These are phyloP conservation scores for Lithobates sylvaticus DNA, from an alignment of 2,797 vertebrate species.

Conservation along the genomic window DNA sequence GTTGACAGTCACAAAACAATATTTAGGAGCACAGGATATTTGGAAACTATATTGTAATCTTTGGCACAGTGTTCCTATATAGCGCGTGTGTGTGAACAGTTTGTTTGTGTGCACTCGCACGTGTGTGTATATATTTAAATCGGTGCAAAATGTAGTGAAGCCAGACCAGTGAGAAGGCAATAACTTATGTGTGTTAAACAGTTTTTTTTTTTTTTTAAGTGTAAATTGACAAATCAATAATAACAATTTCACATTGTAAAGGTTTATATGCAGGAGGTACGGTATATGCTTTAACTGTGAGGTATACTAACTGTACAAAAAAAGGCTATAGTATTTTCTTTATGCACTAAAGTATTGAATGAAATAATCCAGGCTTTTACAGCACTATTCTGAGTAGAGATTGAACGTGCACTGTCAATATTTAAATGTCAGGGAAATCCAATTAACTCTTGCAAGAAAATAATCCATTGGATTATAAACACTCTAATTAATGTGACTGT, in stretches of 20 bases:
- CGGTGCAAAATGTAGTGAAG: background rate
- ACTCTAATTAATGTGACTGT: background rate
- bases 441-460: constrained; percentile 28
- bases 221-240: background rate
- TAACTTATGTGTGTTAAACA: too few relatives aligned
- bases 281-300: background rate
- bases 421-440: constrained; percentile 21
- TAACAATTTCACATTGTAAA: too few relatives aligned
- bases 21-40: background rate
- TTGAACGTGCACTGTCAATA: background rate
- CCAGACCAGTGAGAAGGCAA: too few relatives aligned
- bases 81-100: too few relatives aligned
- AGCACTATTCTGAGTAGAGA: constrained; percentile 1
- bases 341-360: background rate
- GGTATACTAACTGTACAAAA: background rate
- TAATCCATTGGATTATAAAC: background rate
- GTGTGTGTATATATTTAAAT: background rate
- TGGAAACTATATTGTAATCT: too few relatives aligned
- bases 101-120: too few relatives aligned
- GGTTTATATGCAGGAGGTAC: background rate
- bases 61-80: too few relatives aligned
- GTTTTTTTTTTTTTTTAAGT: background rate
- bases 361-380: background rate
- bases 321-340: background rate
- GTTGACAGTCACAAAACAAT: constrained; percentile 1